Percentiles rank a stretch among this genome's conserved stretches.
These are phyloP conservation scores for Sepiola atlantica DNA, from an alignment of 2,888 invertebrate species.

Conservation along the genomic window DNA sequence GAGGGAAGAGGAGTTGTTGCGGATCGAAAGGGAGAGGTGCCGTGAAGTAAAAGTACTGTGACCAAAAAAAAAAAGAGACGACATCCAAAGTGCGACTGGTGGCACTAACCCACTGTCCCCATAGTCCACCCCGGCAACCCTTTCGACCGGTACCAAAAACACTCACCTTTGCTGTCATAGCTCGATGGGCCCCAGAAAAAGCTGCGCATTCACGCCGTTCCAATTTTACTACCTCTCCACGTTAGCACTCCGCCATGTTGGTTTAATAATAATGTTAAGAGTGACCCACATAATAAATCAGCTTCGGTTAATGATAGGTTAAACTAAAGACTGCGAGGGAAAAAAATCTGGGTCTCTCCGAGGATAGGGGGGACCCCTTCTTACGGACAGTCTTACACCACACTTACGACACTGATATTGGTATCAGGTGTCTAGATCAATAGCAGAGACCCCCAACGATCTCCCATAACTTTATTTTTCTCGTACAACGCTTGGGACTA, in stretches of 20 bases:
- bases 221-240: slow-evolving; percentile 44
- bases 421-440: background rate
- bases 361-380: slow-evolving; percentile 24
- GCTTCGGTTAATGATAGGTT: slow-evolving; percentile 48
- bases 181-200: slow-evolving; percentile 44
- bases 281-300: slow-evolving; percentile 48
- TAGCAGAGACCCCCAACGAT: background rate
- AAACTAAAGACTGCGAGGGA: slow-evolving; percentile 39
- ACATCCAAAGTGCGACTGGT: slow-evolving; percentile 10
- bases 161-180: slow-evolving; percentile 47
- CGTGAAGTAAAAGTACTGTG: background rate
- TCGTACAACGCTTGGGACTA: slow-evolving; percentile 36
- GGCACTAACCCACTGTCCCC: slow-evolving; percentile 23
- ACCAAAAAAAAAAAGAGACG: background rate
- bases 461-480: slow-evolving; percentile 39
- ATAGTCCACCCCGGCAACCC: slow-evolving; percentile 38
- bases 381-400: background rate
- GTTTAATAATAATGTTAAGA: slow-evolving; percentile 48
- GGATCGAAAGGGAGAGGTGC: background rate
- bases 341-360: background rate
- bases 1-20: slow-evolving; percentile 9
- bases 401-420: background rate
- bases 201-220: slow-evolving; percentile 46
- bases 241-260: slow-evolving; percentile 48
- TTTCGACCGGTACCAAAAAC: slow-evolving; percentile 37